A percentile compares a stretch with the other conserved stretches of the same genome.
phyloP scores from a whole-genome alignment of 2,797 vertebrate species.

The Neosilurus hyrtlii region DNA sequence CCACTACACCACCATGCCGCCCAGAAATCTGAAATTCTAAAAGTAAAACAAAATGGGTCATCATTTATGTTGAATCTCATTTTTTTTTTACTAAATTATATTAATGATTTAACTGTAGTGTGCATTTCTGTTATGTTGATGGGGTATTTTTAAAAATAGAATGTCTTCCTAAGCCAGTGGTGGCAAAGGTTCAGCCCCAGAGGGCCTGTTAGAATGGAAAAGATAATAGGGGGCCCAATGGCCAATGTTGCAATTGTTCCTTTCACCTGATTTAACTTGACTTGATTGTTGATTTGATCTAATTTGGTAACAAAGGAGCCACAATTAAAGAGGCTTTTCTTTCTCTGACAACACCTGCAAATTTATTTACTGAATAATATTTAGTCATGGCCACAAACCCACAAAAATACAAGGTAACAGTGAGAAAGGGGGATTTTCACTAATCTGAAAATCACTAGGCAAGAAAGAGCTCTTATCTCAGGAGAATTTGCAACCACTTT shows the following conservation, averaged over 20 bases:
- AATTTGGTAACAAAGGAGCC: too few relatives aligned
- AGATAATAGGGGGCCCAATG: background rate
- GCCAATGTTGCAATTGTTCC: background rate
- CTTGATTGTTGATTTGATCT: too few relatives aligned
- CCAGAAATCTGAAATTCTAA: background rate
- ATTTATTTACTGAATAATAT: background rate
- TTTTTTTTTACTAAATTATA: background rate
- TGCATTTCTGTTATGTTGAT: background rate
- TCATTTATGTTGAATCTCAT: background rate
- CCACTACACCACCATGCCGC: too few relatives aligned
- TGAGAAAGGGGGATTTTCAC: background rate
- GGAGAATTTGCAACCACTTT: too few relatives aligned
- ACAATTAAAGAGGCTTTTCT: background rate
- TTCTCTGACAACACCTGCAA: background rate
- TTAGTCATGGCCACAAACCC: background rate
- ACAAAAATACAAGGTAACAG: background rate
- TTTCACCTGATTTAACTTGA: background rate
- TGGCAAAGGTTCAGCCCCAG: background rate
- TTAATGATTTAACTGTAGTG: background rate
- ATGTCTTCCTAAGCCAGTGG: background rate
- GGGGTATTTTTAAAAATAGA: background rate
- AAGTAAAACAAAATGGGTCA: background rate
- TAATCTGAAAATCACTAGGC: background rate
- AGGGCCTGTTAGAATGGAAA: background rate
- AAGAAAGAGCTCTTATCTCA: background rate